Evolutionary conservation across 2,888 invertebrate species (phyloP).

Genomic region (Cheiracanthium punctorium): DNA sequence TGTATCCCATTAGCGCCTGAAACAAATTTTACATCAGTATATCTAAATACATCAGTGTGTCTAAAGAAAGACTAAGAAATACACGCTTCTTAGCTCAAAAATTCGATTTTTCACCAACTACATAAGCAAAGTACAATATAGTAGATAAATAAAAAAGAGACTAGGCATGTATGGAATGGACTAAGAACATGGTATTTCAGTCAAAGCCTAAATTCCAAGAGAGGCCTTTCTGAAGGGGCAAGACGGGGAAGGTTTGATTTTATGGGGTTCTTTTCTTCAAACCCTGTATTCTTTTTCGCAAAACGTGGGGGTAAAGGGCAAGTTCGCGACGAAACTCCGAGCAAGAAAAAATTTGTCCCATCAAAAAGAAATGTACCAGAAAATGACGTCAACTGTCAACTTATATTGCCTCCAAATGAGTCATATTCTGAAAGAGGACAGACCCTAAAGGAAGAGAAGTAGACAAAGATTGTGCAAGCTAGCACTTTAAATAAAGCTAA

Average conservation of each 20-base stretch:
- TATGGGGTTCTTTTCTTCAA: background rate
- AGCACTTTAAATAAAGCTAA: too few relatives aligned
- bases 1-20: too few relatives aligned
- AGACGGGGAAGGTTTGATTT: background rate
- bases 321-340: background rate
- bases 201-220: background rate
- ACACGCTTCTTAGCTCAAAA: too few relatives aligned
- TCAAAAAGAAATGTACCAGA: background rate
- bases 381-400: conserved; percentile 10
- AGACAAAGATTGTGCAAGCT: too few relatives aligned
- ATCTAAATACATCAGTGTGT: too few relatives aligned
- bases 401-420: too few relatives aligned
- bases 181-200: conserved; percentile 1
- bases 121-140: too few relatives aligned
- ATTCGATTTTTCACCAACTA: too few relatives aligned
- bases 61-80: too few relatives aligned
- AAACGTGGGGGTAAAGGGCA: background rate
- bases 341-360: background rate
- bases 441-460: too few relatives aligned
- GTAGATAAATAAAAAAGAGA: background rate
- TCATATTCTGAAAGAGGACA: too few relatives aligned
- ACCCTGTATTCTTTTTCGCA: background rate
- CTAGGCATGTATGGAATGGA: background rate
- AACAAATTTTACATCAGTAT: too few relatives aligned
- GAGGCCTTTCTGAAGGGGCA: background rate